Percentiles rank a stretch among this genome's conserved stretches.
Evolutionary conservation across 2,888 invertebrate species (phyloP).

Genomic region (Andrena trimmerana): DNA sequence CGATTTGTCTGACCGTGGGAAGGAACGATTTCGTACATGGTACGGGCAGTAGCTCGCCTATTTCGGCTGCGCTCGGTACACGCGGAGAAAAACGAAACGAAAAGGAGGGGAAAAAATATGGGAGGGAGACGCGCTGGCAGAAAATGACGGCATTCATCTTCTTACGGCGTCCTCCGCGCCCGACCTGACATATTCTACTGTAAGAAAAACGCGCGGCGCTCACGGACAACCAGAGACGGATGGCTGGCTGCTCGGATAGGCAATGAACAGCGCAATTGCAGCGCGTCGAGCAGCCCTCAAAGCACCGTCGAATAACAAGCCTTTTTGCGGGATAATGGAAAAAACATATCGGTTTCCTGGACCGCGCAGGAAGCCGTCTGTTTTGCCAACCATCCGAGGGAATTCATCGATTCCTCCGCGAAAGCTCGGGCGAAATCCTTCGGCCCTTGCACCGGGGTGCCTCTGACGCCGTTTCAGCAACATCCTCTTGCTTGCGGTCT

Average conservation of each 20-base stretch:
- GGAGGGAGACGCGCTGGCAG: slow-evolving; percentile 30
- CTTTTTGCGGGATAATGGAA: slow-evolving; percentile 5
- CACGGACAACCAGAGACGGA: slow-evolving; percentile 61
- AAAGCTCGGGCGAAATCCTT: neutral
- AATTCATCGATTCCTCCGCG: neutral
- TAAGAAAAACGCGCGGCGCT: slow-evolving; percentile 59
- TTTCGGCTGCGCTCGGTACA: neutral
- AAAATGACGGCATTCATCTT: slow-evolving; percentile 68
- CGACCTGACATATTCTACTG: slow-evolving; percentile 64
- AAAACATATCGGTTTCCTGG: slow-evolving; percentile 13
- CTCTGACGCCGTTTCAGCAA: too few species aligned
- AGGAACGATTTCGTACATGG: neutral
- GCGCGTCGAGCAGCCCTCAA: slow-evolving; percentile 13
- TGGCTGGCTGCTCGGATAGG: slow-evolving; percentile 49
- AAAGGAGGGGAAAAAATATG: slow-evolving; percentile 1
- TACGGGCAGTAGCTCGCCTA: neutral
- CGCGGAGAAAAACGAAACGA: neutral
- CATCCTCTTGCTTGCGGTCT: too few species aligned
- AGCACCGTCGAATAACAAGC: slow-evolving; percentile 10
- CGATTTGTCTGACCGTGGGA: slow-evolving; percentile 5
- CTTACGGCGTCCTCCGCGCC: slow-evolving; percentile 55
- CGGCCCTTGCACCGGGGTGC: too few species aligned
- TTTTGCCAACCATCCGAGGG: slow-evolving; percentile 4
- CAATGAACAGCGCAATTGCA: slow-evolving; percentile 54
- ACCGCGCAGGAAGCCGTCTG: neutral